phyloP scores from a whole-genome alignment of 2,888 invertebrate species.

The Erynnis tages region DNA sequence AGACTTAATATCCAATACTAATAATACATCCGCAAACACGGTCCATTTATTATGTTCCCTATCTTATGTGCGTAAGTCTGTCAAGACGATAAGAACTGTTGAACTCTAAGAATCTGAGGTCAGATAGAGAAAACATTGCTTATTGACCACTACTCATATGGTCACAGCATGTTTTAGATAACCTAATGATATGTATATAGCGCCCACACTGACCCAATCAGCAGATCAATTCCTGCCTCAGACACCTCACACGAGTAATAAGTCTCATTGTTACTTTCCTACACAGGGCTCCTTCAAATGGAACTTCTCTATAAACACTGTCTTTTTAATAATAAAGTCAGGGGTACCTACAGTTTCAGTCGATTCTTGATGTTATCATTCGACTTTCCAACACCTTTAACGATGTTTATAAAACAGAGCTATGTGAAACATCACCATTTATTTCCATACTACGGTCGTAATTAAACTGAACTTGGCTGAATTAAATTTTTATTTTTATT shows the following conservation, averaged over 20 bases:
- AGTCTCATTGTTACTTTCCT: conserved; percentile 13
- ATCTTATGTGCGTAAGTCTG: conserved; percentile 72
- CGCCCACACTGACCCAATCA: conserved; percentile 55
- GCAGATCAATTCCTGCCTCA: conserved; percentile 44
- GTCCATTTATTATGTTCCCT: conserved; percentile 75
- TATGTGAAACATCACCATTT: conserved; percentile 46
- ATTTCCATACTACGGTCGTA: conserved; percentile 29
- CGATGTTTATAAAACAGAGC: conserved; percentile 63
- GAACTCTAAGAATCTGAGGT: conserved; percentile 60
- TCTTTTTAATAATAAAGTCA: conserved; percentile 37
- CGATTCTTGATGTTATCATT: conserved; percentile 56
- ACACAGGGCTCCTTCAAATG: neutral
- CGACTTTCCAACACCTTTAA: conserved; percentile 54
- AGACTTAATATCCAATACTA: conserved; percentile 60
- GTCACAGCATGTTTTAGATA: conserved; percentile 66
- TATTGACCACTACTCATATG: conserved; percentile 66
- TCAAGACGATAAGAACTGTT: conserved; percentile 59
- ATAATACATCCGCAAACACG: conserved; percentile 65
- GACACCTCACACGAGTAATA: conserved; percentile 40
- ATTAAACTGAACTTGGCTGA: too few species aligned
- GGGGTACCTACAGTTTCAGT: conserved; percentile 43
- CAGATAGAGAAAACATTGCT: conserved; percentile 65
- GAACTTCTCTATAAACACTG: conserved; percentile 27
- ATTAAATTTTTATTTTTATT: too few species aligned
- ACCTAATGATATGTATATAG: conserved; percentile 52